phyloP scores from a whole-genome alignment of 2,113 vertebrate genomes.

The Eulacestoma nigropectus region DNA sequence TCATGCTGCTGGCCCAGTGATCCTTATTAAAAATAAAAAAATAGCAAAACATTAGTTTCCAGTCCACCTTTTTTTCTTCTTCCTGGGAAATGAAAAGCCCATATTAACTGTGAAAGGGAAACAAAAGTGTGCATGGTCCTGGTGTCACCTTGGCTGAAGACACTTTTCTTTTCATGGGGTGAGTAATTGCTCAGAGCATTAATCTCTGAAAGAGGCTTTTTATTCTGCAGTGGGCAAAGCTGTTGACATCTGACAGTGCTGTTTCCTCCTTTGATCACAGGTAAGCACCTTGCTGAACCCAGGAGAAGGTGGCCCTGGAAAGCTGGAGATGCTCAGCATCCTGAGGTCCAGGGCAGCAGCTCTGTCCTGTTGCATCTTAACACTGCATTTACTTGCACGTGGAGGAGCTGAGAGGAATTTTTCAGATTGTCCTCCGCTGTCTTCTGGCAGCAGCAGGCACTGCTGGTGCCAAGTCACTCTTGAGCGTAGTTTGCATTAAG shows the following conservation, averaged over 20 bases:
- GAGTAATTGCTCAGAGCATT: slow-evolving; percentile 14
- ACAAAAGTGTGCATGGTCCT: not conserved
- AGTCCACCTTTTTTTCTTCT: not conserved
- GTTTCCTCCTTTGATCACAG: not conserved
- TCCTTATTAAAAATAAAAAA: slow-evolving; percentile 11
- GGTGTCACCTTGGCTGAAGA: slow-evolving; percentile 47
- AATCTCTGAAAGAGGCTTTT: slow-evolving; percentile 46
- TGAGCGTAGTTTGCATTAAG: not conserved
- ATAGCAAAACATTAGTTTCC: not conserved
- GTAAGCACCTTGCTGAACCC: not conserved
- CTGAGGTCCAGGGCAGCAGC: not conserved
- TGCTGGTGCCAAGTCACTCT: not conserved
- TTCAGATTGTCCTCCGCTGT: not conserved
- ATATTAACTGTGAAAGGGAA: not conserved
- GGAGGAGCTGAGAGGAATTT: not conserved
- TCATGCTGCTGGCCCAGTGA: not conserved
- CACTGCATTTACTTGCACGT: fast-evolving
- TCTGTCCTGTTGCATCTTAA: not conserved
- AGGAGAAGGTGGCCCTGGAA: not conserved
- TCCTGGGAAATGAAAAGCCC: not conserved
- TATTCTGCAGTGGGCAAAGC: not conserved
- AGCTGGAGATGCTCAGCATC: not conserved
- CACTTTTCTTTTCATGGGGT: slow-evolving; percentile 19
- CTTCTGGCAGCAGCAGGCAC: not conserved
- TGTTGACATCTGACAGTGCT: slow-evolving; percentile 5